Conservation (phyloP, 2,113 vertebrate species). For the Hippolais icterina region DNA sequence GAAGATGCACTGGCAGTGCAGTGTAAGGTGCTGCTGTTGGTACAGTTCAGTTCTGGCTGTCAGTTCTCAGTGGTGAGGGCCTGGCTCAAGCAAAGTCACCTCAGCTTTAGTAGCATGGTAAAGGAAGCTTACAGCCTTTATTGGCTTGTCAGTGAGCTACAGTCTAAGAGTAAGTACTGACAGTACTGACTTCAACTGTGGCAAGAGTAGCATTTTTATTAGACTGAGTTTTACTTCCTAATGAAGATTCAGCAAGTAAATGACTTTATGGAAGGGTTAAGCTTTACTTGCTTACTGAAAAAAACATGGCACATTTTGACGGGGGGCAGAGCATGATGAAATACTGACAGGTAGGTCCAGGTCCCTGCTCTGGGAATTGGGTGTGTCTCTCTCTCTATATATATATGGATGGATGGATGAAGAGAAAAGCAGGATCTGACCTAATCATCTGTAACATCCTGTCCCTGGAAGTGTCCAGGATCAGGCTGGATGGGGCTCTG, state of each 20-base stretch:
- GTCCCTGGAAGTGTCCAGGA: not conserved
- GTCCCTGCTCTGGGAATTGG: not conserved
- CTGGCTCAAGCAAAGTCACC: not conserved
- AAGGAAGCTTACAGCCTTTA: not conserved
- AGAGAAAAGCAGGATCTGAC: not conserved
- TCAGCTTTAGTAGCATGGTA: fast-evolving
- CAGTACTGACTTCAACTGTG: not conserved
- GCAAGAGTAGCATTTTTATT: not conserved
- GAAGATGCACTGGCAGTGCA: fast-evolving
- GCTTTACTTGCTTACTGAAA: not conserved
- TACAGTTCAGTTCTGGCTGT: not conserved
- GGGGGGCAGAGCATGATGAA: not conserved
- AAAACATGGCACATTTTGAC: fast-evolving
- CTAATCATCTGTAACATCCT: fast-evolving
- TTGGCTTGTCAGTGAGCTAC: too few relatives aligned
- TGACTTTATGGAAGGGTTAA: not conserved
- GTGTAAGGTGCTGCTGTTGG: not conserved
- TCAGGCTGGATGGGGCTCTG: fast-evolving
- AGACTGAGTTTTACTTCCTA: not conserved
- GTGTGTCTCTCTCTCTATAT: not conserved
- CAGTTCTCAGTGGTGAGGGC: not conserved
- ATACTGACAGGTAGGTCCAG: not conserved
- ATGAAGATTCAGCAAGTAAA: not conserved
- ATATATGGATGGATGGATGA: fast-evolving
- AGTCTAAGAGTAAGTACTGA: not conserved